Evolutionary conservation across 2,888 invertebrate genomes (phyloP).

Genomic region (Antheraea yamamai): DNA sequence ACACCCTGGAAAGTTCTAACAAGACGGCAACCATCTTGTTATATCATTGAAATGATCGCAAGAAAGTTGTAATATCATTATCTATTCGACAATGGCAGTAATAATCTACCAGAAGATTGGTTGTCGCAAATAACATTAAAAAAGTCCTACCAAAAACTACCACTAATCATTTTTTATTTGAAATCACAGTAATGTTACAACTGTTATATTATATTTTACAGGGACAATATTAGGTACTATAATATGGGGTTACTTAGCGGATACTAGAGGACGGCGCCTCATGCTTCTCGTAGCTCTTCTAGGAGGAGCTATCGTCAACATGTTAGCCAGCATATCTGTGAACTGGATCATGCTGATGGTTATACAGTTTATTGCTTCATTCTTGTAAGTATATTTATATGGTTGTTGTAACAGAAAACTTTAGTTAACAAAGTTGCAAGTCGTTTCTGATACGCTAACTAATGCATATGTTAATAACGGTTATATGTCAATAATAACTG

Average conservation of each 20-base stretch:
- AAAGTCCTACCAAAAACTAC: neutral
- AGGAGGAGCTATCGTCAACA: conserved; percentile 49
- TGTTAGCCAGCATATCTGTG: conserved; percentile 62
- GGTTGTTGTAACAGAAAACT: neutral
- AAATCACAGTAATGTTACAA: neutral
- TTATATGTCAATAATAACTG: too few species aligned
- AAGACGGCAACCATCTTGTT: too few species aligned
- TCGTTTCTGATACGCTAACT: too few species aligned
- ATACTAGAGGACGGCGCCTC: conserved; percentile 57
- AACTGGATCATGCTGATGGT: conserved; percentile 70
- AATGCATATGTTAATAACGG: too few species aligned
- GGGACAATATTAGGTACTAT: conserved; percentile 57
- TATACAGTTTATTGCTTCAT: conserved; percentile 55
- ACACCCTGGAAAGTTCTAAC: too few species aligned
- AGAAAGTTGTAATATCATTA: too few species aligned
- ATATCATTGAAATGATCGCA: too few species aligned
- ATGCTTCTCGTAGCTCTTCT: conserved; percentile 56
- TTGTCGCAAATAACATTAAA: neutral
- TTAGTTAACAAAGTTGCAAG: too few species aligned
- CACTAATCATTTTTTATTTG: neutral
- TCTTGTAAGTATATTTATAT: conserved; percentile 55
- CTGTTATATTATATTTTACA: conserved; percentile 28
- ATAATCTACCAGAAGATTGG: too few species aligned
- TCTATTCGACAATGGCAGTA: too few species aligned
- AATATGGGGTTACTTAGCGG: conserved; percentile 67